A percentile compares a stretch with the other conserved stretches of the same genome.
These are phyloP conservation scores for Neoarius graeffei DNA, from an alignment of 2,113 vertebrate genomes.

Conservation along the genomic window DNA sequence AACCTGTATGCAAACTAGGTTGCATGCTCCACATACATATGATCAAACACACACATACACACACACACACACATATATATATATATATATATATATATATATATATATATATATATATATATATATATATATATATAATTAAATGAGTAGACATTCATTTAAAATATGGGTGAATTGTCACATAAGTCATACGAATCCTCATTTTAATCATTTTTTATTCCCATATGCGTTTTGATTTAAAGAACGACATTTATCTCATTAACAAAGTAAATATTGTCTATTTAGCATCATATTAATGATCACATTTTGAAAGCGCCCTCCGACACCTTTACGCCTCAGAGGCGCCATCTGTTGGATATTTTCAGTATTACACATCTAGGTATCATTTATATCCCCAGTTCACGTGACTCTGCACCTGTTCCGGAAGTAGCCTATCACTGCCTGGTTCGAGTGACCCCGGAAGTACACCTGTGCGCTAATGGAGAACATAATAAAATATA, in stretches of 20 bases:
- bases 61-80: too few relatives aligned
- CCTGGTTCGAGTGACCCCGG: neutral
- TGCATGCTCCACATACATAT: neutral
- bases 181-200: neutral
- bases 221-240: neutral
- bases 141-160: too few relatives aligned
- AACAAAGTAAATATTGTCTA: neutral
- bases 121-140: neutral
- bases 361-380: neutral
- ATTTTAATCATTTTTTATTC: neutral
- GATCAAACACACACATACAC: too few relatives aligned
- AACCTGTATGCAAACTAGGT: neutral
- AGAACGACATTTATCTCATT: neutral
- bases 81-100: neutral
- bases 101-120: neutral
- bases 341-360: conserved; percentile 36
- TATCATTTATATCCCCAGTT: neutral
- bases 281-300: neutral
- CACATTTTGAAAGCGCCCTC: neutral
- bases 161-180: too few relatives aligned
- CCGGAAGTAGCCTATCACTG: neutral
- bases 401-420: neutral
- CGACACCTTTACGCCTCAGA: neutral
- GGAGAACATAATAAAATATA: neutral
- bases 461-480: neutral